These are phyloP conservation scores for Tachina grossa DNA, from an alignment of 2,888 invertebrate genomes.

Conservation along the genomic window DNA sequence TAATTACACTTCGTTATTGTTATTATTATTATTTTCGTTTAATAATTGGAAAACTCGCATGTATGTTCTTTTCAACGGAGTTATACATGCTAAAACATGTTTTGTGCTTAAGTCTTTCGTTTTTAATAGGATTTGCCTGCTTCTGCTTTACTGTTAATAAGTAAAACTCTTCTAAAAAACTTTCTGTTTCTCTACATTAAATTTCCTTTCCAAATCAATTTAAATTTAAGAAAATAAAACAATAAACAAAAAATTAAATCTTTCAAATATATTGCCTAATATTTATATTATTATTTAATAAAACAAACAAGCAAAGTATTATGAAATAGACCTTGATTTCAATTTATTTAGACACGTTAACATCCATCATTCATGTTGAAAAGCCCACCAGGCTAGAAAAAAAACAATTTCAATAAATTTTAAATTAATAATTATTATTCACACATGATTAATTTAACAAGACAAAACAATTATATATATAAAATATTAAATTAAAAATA, in stretches of 20 bases:
- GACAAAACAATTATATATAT: slow-evolving; percentile 5
- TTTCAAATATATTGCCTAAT: background rate
- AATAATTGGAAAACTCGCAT: slow-evolving; percentile 21
- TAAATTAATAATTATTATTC: slow-evolving; percentile 16
- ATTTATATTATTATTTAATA: background rate
- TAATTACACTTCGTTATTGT: background rate
- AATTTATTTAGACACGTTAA: background rate
- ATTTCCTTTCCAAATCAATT: too few species aligned
- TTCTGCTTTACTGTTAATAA: background rate
- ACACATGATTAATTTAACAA: slow-evolving; percentile 58
- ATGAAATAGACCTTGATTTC: slow-evolving; percentile 34
- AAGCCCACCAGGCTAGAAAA: background rate
- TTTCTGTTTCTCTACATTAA: too few species aligned
- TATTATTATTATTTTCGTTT: background rate
- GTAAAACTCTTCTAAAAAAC: background rate
- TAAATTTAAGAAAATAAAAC: background rate
- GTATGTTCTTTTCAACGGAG: background rate
- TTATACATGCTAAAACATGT: background rate
- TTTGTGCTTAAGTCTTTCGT: slow-evolving; percentile 39
- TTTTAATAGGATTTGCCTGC: background rate
- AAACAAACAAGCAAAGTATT: background rate
- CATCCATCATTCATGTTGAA: background rate
- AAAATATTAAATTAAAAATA: background rate
- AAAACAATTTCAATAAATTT: slow-evolving; percentile 1
- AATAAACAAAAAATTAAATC: background rate